Base-by-base conservation (phyloP, 2,888 invertebrate genomes). In the Polydesmus complanatus region DNA sequence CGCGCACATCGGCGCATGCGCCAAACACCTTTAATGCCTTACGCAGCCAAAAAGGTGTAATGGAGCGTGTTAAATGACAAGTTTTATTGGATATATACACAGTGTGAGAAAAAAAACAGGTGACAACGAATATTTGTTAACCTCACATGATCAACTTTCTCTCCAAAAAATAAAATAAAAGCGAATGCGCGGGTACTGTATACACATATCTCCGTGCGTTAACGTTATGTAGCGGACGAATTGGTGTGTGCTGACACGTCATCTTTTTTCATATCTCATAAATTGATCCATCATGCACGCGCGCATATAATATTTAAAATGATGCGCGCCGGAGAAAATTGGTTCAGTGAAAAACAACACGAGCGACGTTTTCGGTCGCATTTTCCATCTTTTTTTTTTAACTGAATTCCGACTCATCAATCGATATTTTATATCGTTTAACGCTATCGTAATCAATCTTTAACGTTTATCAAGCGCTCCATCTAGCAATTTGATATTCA, bases 1-100 rank as follows among this genome's bases (percentile, higher is more conserved):
- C 37, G 5, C 8, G 14, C 5, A 37, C 37, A 37, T 5, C 37
- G 37, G 37, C 37, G 18, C 11, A 48, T 51, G 51, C 51, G 25
- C 22, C 19, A 53, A n/a, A 53, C 11, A 53, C 53, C 19, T 50
- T 19, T 50, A 8, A 19, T 11, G n/a, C 22, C 3, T 11, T 23
- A 18, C 23, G 23, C 53, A 21, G 19, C 21, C 53, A 53, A 53
- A 54, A 55, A 55, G 56, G 27, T 55, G 56, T 55, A 55, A 55
- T 55, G 56, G 21, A 27, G 56, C 56, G 56, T 26, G 25, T 18
- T 55, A 55, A 55, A 55, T 55, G 56, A 55, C 56, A 55, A 27
- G 56, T 55, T 55, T 55, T 55, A 55, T 55, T 55, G 56, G 19
- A 25, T 26, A 19, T 26, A 27, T 21, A 19, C 54, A 21, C 22